A percentile compares a stretch with the other conserved stretches of the same genome.
Evolutionary conservation across 2,797 vertebrate genomes (phyloP).

Genomic region (Otolemur crassicaudatus): DNA sequence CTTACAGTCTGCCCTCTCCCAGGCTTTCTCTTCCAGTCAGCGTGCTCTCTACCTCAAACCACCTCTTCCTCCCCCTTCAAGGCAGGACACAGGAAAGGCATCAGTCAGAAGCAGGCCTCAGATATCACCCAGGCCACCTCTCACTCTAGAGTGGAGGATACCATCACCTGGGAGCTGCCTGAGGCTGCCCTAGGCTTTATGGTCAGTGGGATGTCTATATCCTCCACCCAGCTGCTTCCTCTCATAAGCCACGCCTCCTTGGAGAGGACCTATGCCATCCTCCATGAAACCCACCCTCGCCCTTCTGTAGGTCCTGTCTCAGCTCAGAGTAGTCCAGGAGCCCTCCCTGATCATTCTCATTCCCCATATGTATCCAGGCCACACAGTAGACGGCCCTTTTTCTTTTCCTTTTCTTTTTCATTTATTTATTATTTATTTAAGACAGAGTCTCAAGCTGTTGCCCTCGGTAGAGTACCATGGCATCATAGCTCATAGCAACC

Average conservation of each 20-base stretch:
- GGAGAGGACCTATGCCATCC: neutral
- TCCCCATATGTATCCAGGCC: neutral
- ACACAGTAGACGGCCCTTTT: neutral
- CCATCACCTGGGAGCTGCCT: neutral
- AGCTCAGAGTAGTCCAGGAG: neutral
- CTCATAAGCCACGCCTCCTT: neutral
- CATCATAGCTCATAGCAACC: too few relatives aligned
- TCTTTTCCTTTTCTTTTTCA: too few relatives aligned
- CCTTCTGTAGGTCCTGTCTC: neutral
- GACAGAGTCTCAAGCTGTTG: too few relatives aligned
- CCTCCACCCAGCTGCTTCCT: neutral
- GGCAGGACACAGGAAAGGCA: neutral
- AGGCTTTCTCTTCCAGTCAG: neutral
- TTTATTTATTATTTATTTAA: too few relatives aligned
- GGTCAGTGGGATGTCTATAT: neutral
- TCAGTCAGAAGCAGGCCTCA: neutral
- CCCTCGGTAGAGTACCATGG: too few relatives aligned
- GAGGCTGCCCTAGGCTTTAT: neutral
- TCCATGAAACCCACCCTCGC: neutral
- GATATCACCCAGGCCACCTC: neutral
- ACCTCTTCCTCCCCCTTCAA: neutral
- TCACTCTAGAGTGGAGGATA: neutral
- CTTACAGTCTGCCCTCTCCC: neutral
- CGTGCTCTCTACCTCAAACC: neutral
- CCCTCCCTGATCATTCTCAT: neutral